Evolutionary conservation across 2,888 invertebrate species (phyloP), one percentile per base, ranked within the genome.

Genomic region (Agrenia bidenticulata): DNA sequence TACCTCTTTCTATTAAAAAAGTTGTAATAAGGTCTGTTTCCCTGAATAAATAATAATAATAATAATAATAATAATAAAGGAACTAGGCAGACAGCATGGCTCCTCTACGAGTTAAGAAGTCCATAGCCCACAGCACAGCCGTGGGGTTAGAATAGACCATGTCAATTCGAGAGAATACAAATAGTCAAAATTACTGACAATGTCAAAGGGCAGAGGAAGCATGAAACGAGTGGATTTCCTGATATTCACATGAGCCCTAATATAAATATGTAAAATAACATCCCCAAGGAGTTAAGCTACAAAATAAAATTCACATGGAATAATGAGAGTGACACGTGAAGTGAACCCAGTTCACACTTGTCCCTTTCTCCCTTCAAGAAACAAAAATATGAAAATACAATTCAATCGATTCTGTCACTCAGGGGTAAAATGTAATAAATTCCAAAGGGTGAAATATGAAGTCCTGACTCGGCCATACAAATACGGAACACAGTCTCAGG

Each of bases 371-470:
- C n/a, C 19, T n/a, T n/a, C n/a, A n/a, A n/a, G n/a, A 32, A 32
- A 32, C 32, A 4, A 32, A 32, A n/a, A n/a, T n/a, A n/a, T n/a
- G n/a, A n/a, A 32, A 32, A 45, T 19, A 45, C 45, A 45, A 19
- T 45, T 45, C 45, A 45, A 45, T 45, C 45, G 45, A 45, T 45
- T 45, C 45, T 45, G 45, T 45, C 45, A 45, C 45, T 45, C 45
- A 5, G n/a, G 5, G 5, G 15, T 5, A 45, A 32, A 32, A 32
- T 4, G 32, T n/a, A n/a, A 11, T 32, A 11, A 32, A 32, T 32
- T 32, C 32, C 32, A 32, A 32, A 32, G 32, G 32, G 32, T 32
- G 32, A 32, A 32, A 32, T 32, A 32, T 32, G 32, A 32, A 32
- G 32, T 32, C 32, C 32, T 32, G 32, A 32, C 32, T 32, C 11